phyloP scores from a whole-genome alignment of 2,113 vertebrate species.

The Sinocyclocheilus anshuiensis region DNA sequence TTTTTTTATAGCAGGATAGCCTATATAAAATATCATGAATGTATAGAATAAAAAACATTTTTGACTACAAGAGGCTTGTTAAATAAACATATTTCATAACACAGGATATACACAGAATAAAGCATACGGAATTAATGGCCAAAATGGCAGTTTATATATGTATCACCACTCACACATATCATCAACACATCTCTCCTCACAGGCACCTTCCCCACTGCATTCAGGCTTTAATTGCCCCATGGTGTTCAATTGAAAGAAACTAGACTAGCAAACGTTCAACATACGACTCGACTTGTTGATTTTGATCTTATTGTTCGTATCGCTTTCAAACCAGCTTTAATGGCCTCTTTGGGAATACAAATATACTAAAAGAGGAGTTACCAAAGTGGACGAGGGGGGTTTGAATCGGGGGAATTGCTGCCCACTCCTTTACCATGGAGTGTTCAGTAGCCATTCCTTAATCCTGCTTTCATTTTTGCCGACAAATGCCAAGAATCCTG shows the following conservation, averaged over 20 bases:
- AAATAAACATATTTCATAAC: not conserved
- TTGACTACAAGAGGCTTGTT: not conserved
- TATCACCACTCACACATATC: too few relatives aligned
- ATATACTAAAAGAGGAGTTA: slow-evolving; percentile 70
- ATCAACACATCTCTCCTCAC: too few relatives aligned
- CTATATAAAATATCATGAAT: not conserved
- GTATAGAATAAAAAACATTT: not conserved
- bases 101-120: not conserved
- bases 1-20: too few relatives aligned
- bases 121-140: not conserved
- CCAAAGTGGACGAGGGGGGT: slow-evolving; percentile 60
- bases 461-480: slow-evolving; percentile 96
- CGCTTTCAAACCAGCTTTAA: slow-evolving; percentile 60
- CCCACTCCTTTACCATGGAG: slow-evolving; percentile 85
- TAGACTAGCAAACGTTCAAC: slow-evolving; percentile 28
- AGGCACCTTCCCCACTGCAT: too few relatives aligned
- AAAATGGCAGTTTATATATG: not conserved
- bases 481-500: slow-evolving; percentile 94
- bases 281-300: slow-evolving; percentile 68
- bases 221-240: not conserved
- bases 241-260: not conserved
- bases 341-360: slow-evolving; percentile 73
- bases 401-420: slow-evolving; percentile 74
- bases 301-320: slow-evolving; percentile 60
- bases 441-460: slow-evolving; percentile 88